Conservation (phyloP, 1,140 invertebrate genomes). For the Tachypleus tridentatus region DNA sequence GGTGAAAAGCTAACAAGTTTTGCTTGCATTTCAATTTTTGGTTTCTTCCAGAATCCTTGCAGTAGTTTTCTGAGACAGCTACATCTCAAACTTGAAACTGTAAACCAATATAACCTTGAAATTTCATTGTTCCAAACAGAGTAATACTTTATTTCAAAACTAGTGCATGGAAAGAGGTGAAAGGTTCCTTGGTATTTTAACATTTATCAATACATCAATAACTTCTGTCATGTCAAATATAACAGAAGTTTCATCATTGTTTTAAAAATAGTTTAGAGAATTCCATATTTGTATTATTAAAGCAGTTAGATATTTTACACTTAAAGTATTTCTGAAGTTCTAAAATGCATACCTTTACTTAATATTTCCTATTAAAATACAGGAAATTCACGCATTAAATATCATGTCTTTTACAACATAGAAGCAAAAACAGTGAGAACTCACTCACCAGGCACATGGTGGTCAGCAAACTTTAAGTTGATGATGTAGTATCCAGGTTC, state of each 20-base stretch:
- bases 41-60: not conserved
- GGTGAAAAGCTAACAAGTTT: not conserved
- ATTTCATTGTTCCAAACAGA: not conserved
- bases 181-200: too few species aligned
- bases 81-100: not conserved
- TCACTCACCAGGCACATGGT: conserved; percentile 62
- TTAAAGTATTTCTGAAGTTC: not conserved
- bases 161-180: too few species aligned
- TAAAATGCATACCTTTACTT: not conserved
- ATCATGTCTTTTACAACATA: not conserved
- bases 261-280: not conserved
- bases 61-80: not conserved
- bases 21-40: not conserved
- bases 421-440: not conserved
- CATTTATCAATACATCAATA: too few species aligned
- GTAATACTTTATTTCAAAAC: too few species aligned
- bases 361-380: not conserved
- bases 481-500: conserved; percentile 95
- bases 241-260: not conserved
- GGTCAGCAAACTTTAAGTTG: conserved; percentile 94
- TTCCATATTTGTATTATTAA: too few species aligned
- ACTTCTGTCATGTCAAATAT: too few species aligned
- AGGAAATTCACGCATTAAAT: not conserved
- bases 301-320: not conserved
- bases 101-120: not conserved